Percentiles rank a stretch among this genome's conserved stretches.
Conservation (phyloP, 2,888 invertebrate genomes). For the Sarcophaga caerulescens region DNA sequence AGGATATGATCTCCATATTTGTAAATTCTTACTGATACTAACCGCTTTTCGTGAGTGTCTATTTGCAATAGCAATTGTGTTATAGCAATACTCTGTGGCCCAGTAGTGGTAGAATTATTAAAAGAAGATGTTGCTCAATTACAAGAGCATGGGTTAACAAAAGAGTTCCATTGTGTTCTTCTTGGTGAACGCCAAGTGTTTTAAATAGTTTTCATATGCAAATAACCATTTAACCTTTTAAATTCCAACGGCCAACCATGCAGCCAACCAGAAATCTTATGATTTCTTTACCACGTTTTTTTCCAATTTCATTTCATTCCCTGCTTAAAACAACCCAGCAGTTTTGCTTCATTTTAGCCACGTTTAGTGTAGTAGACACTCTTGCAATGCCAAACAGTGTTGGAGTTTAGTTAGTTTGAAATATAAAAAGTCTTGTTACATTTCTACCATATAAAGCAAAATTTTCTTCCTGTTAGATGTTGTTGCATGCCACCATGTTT, state of each 20-base stretch:
- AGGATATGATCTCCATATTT: too few relatives aligned
- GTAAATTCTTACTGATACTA: background rate
- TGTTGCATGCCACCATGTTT: conserved; percentile 26
- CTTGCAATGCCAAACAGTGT: conserved; percentile 23
- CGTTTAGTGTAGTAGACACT: conserved; percentile 34
- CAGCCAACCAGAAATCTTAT: conserved; percentile 30
- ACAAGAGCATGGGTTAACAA: conserved; percentile 30
- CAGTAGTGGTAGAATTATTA: conserved; percentile 32
- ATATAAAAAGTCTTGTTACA: conserved; percentile 5
- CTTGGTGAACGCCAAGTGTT: conserved; percentile 71
- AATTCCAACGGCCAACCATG: conserved; percentile 7
- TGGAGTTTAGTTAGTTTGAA: conserved; percentile 16
- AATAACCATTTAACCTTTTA: conserved; percentile 67
- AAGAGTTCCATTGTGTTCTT: conserved; percentile 19
- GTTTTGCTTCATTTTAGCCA: conserved; percentile 2
- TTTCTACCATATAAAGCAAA: background rate
- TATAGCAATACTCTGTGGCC: background rate
- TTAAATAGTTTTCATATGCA: conserved; percentile 76
- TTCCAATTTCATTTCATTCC: background rate
- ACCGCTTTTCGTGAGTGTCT: conserved; percentile 17
- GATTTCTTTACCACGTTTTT: conserved; percentile 15
- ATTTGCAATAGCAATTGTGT: background rate
- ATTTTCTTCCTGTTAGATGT: conserved; percentile 32
- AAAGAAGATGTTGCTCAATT: conserved; percentile 31
- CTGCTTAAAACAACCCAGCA: too few relatives aligned